Evolutionary conservation across 2,888 invertebrate genomes (phyloP), one percentile per base, ranked within the genome.

Genomic region (Lobophora halterata): DNA sequence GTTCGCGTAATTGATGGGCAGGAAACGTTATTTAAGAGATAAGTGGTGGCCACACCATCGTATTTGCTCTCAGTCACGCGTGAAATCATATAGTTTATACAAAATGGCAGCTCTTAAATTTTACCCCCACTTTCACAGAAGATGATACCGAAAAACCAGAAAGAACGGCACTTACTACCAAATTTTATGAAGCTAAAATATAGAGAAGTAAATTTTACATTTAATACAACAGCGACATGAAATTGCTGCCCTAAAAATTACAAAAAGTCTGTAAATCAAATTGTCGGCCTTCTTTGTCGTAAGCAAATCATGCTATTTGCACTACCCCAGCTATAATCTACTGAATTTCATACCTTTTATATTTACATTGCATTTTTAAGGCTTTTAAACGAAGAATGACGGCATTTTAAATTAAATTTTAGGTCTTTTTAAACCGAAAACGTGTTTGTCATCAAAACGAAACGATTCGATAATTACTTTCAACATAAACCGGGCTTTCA

Each of bases 1-100:
- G 61, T 61, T 56, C 55, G 47, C 52, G 49, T 69, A 71, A 71
- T 69, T 71, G 65, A 55, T 52, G 68, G 63, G 54, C 62, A 52
- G 45, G 37, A 51, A 57, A 58, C 55, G 55, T 58, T 55, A 59
- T 67, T 70, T 67, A 42, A 50, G 46, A 55, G 45, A 33, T 45
- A 41, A 42, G 42, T 39, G 41, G 23, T 24, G 35, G 30, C 45
- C 38, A 40, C 42, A 42, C 45, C 10, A 36, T 33, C 30, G 40
- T 61, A 61, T 65, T 65, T 65, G 55, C 49, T 45, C 52, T 52
- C 48, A 34, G 52, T 25, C 43, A 47, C 55, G 58, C 52, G 58
- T 52, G 59, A 65, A 60, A 67, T 60, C 53, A 59, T 52, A 59
- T 54, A 55, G 61, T 56, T 61, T 59, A 55, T 40, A 51, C 54